Evolutionary conservation across 2,113 vertebrate species (phyloP).

Genomic region (Struthio camelus): DNA sequence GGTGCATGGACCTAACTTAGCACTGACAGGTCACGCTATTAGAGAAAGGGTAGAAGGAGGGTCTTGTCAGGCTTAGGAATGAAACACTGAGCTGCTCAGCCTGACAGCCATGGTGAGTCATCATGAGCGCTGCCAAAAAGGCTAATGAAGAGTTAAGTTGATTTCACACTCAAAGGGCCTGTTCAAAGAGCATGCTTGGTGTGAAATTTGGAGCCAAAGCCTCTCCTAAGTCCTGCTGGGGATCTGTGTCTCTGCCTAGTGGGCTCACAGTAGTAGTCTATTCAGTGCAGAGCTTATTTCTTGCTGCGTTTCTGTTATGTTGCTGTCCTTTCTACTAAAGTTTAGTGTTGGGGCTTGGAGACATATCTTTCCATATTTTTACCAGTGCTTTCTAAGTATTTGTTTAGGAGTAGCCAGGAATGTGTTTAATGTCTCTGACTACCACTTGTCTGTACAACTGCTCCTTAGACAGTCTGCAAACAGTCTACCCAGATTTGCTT

Average conservation of each 20-base stretch:
- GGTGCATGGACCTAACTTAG: neutral
- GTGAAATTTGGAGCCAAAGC: neutral
- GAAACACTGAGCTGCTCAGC: neutral
- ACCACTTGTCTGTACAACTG: neutral
- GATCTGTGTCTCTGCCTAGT: neutral
- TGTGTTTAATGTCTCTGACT: neutral
- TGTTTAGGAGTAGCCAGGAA: neutral
- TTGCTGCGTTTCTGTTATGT: neutral
- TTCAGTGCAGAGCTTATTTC: neutral
- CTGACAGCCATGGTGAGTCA: neutral
- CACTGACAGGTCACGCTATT: too few species aligned
- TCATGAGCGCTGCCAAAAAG: neutral
- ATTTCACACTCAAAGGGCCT: neutral
- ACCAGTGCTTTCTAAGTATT: neutral
- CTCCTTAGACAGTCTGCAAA: neutral
- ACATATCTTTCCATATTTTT: neutral
- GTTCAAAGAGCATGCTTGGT: neutral
- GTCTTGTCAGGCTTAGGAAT: neutral
- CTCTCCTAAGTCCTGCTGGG: neutral
- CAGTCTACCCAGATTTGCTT: neutral
- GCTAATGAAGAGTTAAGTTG: neutral
- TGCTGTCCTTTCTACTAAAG: neutral
- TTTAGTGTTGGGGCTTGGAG: rapidly evolving
- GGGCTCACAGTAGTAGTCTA: neutral
- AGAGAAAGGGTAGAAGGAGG: neutral